Percentiles rank a stretch among this genome's conserved stretches.
These are phyloP conservation scores for Lampropteryx suffumata DNA, from an alignment of 2,888 invertebrate species.

Conservation along the genomic window DNA sequence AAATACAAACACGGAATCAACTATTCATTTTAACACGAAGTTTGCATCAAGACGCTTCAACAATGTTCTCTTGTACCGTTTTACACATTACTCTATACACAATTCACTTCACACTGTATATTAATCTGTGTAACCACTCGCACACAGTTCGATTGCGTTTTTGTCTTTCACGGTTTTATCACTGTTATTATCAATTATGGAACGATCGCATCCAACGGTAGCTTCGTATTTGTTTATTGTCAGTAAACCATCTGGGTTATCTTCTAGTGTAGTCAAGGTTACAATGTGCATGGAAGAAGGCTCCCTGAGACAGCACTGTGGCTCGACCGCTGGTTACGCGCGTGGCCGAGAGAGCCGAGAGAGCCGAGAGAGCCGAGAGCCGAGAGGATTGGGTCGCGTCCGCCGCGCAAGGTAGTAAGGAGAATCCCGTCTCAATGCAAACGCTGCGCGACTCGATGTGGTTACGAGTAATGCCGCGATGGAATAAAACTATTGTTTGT, in stretches of 20 bases:
- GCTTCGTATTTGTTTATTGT: constrained; percentile 16
- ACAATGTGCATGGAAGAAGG: not conserved
- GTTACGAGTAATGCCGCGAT: constrained; percentile 42
- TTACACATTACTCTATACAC: constrained; percentile 35
- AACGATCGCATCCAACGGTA: constrained; percentile 14
- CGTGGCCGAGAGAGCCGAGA: not conserved
- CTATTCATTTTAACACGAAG: constrained; percentile 58
- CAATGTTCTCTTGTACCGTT: constrained; percentile 31
- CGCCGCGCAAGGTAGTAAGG: not conserved
- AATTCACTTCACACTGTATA: constrained; percentile 37
- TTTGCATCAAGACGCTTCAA: constrained; percentile 41
- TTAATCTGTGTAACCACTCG: constrained; percentile 30
- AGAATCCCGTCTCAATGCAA: constrained; percentile 53
- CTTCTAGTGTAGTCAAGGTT: not conserved
- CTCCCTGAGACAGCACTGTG: not conserved
- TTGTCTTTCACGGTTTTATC: constrained; percentile 23
- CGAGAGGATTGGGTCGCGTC: too few relatives aligned
- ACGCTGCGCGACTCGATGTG: constrained; percentile 51
- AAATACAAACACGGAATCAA: constrained; percentile 75
- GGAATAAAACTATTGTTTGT: constrained; percentile 74
- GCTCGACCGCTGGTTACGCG: not conserved
- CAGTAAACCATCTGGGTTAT: constrained; percentile 12
- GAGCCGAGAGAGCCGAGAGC: too few relatives aligned
- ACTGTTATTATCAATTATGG: constrained; percentile 17
- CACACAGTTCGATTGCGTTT: constrained; percentile 23